Evolutionary conservation across 2,113 vertebrate genomes (phyloP).

Genomic region (Terrapene triunguis): DNA sequence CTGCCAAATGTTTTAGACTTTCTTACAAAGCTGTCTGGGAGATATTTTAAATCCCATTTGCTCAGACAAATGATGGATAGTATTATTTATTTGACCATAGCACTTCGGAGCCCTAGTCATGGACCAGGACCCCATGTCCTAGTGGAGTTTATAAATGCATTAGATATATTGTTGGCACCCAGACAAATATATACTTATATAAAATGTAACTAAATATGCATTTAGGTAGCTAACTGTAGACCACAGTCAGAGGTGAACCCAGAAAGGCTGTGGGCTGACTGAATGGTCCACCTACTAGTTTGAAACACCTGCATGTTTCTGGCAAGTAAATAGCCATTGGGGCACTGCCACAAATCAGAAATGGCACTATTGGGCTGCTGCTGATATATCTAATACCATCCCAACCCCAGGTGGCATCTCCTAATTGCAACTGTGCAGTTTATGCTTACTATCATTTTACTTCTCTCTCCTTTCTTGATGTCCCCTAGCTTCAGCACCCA

Average conservation of each 20-base stretch:
- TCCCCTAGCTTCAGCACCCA: background rate
- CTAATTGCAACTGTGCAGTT: background rate
- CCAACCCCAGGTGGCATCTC: background rate
- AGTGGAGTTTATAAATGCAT: background rate
- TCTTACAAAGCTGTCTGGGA: background rate
- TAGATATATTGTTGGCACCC: background rate
- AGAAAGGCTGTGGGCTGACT: background rate
- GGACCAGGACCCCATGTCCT: background rate
- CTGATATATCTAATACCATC: background rate
- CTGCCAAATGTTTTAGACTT: background rate
- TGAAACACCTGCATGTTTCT: accelerated
- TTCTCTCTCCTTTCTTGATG: background rate
- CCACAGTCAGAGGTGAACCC: background rate
- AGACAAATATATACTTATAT: background rate
- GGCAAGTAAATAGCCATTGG: background rate
- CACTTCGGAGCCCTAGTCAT: background rate
- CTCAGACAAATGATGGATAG: background rate
- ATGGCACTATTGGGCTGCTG: background rate
- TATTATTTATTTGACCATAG: background rate
- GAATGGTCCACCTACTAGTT: background rate
- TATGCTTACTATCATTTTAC: background rate
- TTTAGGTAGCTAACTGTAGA: background rate
- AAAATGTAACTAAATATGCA: background rate
- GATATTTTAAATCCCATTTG: background rate
- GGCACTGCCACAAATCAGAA: background rate